Evolutionary conservation across 2,797 vertebrate genomes (phyloP).

Genomic region (Syngnathus acus): DNA sequence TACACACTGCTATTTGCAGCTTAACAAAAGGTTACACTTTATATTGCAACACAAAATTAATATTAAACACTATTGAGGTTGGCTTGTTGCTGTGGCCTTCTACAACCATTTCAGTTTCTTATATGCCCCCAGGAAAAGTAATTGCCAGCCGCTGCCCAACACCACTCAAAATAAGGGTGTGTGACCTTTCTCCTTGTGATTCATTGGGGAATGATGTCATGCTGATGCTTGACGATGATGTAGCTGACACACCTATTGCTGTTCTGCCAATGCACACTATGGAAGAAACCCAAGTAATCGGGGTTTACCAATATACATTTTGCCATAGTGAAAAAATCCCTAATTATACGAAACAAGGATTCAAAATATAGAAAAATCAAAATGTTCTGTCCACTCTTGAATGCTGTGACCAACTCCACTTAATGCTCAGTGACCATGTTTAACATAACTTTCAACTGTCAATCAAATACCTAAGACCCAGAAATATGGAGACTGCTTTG

Average conservation of each 20-base stretch:
- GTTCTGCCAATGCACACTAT: background rate
- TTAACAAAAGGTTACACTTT: background rate
- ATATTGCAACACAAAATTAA: background rate
- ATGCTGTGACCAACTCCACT: no score
- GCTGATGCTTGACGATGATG: background rate
- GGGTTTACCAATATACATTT: background rate
- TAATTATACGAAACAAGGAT: no score
- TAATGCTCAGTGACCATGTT: no score
- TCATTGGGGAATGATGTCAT: background rate
- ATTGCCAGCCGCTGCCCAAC: background rate
- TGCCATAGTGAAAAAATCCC: conserved; percentile 4
- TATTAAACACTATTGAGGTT: background rate
- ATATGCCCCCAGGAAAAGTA: background rate
- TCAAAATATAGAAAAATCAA: no score
- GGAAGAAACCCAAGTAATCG: background rate
- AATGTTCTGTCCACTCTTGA: no score
- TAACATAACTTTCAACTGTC: no score
- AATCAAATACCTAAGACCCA: no score
- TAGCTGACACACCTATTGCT: background rate
- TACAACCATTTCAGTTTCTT: background rate
- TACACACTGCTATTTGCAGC: background rate
- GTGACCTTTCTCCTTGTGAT: background rate
- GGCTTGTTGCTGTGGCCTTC: background rate
- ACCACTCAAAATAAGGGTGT: background rate
- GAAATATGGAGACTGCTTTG: no score